phyloP scores from a whole-genome alignment of 2,113 vertebrate genomes.

The Aix galericulata region DNA sequence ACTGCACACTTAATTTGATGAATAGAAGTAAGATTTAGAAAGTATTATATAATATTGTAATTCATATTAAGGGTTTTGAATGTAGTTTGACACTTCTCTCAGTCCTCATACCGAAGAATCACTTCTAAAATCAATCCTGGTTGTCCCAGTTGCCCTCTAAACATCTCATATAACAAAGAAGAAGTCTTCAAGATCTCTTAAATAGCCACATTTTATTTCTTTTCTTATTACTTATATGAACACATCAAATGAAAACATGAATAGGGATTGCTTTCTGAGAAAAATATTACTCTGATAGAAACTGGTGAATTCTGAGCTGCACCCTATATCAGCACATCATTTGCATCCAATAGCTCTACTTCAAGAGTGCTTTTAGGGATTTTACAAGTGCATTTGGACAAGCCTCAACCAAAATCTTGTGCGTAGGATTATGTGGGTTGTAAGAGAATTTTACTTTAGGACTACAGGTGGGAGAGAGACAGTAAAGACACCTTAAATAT shows the following conservation, averaged over 20 bases:
- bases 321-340: background rate
- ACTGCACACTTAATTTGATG: background rate
- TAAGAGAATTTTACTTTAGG: background rate
- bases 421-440: background rate
- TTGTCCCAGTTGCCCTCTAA: slow-evolving; percentile 44
- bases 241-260: slow-evolving; percentile 15
- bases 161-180: background rate
- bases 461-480: rapidly evolving
- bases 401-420: background rate
- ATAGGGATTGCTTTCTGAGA: background rate
- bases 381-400: background rate
- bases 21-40: background rate
- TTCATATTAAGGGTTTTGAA: background rate
- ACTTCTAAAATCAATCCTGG: slow-evolving; percentile 2
- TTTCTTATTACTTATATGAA: slow-evolving; percentile 5
- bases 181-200: background rate
- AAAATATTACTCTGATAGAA: background rate
- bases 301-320: background rate
- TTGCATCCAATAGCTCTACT: background rate
- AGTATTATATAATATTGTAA: background rate
- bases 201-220: background rate
- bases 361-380: background rate
- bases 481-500: background rate
- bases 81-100: slow-evolving; percentile 13
- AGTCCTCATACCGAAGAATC: background rate